These are phyloP conservation scores for Hipposideros larvatus DNA, from an alignment of 2,797 vertebrate species.

Conservation along the genomic window DNA sequence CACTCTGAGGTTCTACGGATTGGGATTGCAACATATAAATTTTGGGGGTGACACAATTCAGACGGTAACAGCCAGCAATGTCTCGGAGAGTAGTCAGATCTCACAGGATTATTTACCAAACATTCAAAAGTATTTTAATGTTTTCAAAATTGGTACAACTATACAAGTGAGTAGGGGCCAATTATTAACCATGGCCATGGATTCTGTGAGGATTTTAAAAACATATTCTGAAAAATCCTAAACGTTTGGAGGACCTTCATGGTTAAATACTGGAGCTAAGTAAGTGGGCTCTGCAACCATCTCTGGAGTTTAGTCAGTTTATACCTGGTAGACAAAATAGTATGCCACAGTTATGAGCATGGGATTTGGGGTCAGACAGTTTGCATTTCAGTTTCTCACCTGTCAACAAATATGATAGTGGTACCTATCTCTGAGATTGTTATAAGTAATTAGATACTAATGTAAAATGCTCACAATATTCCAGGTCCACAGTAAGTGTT, in stretches of 20 bases:
- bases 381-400: background rate
- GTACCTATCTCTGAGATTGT: background rate
- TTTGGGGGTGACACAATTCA: background rate
- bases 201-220: background rate
- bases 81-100: background rate
- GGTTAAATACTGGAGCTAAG: background rate
- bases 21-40: background rate
- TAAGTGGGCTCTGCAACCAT: background rate
- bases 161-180: background rate
- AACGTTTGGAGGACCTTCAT: background rate
- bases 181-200: background rate
- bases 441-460: background rate
- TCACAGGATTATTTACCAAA: background rate
- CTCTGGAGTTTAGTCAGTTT: background rate
- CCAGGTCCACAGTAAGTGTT: background rate
- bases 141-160: background rate
- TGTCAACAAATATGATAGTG: background rate
- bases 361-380: background rate
- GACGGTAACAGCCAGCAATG: background rate
- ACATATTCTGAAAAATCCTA: background rate
- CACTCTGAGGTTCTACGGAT: background rate
- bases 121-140: background rate
- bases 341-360: background rate
- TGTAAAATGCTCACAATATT: background rate
- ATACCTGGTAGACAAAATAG: background rate